These are phyloP conservation scores for Oryzias sinensis DNA, from an alignment of 2,797 vertebrate genomes.

Conservation along the genomic window DNA sequence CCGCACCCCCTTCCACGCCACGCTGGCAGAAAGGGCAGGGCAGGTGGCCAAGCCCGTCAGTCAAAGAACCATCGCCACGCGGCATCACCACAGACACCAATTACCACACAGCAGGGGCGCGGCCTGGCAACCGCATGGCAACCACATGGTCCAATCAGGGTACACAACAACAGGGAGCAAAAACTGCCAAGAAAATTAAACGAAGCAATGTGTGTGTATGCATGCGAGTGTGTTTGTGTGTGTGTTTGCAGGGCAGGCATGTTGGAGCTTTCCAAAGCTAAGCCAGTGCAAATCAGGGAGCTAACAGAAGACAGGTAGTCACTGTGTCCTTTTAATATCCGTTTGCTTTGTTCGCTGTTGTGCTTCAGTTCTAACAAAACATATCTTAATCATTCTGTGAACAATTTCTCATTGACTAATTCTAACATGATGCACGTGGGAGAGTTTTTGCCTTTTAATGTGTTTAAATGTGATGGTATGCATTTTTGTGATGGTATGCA, in stretches of 20 bases:
- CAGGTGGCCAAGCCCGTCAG: slow-evolving; percentile 84
- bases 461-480: background rate
- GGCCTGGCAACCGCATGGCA: slow-evolving; percentile 81
- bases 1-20: slow-evolving; percentile 50
- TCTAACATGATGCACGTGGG: slow-evolving; percentile 8
- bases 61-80: slow-evolving; percentile 73
- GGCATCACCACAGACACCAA: slow-evolving; percentile 80
- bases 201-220: slow-evolving; percentile 19
- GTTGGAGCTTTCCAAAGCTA: slow-evolving; percentile 38
- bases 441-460: background rate
- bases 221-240: slow-evolving; percentile 17
- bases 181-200: slow-evolving; percentile 70
- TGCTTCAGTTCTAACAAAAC: slow-evolving; percentile 20
- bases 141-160: slow-evolving; percentile 83
- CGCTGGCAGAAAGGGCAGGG: slow-evolving; percentile 74
- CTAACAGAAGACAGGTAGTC: slow-evolving; percentile 47
- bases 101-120: slow-evolving; percentile 82
- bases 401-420: slow-evolving; percentile 43
- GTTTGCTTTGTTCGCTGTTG: slow-evolving; percentile 31
- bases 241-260: slow-evolving; percentile 5
- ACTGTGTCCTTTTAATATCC: slow-evolving; percentile 60
- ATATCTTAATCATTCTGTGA: slow-evolving; percentile 31
- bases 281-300: slow-evolving; percentile 17
- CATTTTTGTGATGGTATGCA: background rate
- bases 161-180: slow-evolving; percentile 76